Evolutionary conservation across 2,888 invertebrate genomes (phyloP).

Genomic region (Opisthograptis luteolata): DNA sequence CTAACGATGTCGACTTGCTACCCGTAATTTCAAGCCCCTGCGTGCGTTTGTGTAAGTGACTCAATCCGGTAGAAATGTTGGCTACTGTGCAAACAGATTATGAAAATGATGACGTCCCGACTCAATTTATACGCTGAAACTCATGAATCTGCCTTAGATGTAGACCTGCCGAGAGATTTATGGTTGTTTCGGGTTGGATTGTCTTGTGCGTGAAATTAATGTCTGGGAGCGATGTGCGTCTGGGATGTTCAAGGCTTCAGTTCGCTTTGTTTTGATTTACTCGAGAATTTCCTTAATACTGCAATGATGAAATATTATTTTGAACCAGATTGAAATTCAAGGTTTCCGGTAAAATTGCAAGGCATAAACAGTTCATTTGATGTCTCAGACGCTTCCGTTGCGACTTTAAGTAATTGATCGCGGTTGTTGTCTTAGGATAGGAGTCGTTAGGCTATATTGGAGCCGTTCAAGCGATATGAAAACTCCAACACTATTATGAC

Average conservation of each 20-base stretch:
- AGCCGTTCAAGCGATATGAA: too few relatives aligned
- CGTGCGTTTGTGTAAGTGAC: neutral
- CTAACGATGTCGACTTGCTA: too few relatives aligned
- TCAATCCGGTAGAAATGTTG: neutral
- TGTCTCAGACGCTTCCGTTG: too few relatives aligned
- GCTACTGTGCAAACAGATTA: conserved; percentile 8
- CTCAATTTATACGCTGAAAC: conserved; percentile 21
- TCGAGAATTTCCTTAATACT: neutral
- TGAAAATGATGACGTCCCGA: conserved; percentile 22
- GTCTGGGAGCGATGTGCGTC: conserved; percentile 11
- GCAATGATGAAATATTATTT: too few relatives aligned
- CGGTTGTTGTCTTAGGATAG: too few relatives aligned
- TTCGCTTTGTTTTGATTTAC: conserved; percentile 6
- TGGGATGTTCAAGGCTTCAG: neutral
- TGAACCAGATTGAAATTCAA: too few relatives aligned
- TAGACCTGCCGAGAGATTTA: conserved; percentile 19
- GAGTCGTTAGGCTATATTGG: too few relatives aligned
- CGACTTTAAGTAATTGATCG: too few relatives aligned
- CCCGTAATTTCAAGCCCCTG: too few relatives aligned
- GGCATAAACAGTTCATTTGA: too few relatives aligned
- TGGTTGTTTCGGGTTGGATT: conserved; percentile 23
- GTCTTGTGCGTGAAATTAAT: conserved; percentile 26
- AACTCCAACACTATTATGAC: too few relatives aligned
- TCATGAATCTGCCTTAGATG: conserved; percentile 22
- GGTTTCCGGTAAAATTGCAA: too few relatives aligned